A percentile compares a stretch with the other conserved stretches of the same genome.
Evolutionary conservation across 2,888 invertebrate genomes (phyloP).

Genomic region (Eilema caniola): DNA sequence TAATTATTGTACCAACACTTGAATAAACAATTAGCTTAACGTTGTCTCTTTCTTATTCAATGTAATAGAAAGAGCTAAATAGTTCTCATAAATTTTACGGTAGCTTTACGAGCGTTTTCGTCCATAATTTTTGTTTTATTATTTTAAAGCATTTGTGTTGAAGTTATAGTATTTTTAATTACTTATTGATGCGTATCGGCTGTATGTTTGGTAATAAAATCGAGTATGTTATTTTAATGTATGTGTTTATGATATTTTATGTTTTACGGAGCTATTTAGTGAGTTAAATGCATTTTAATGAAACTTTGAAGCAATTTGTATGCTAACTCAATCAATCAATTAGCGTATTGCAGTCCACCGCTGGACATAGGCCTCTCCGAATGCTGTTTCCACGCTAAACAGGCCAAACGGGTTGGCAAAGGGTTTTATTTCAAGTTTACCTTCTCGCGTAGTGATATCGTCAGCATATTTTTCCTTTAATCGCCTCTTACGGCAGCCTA

Average conservation of each 20-base stretch:
- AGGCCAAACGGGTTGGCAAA: too few species aligned
- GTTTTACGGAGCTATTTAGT: not conserved
- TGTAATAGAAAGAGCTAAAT: conserved; percentile 36
- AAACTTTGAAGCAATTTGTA: not conserved
- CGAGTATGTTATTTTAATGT: conserved; percentile 4
- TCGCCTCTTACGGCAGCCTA: too few species aligned
- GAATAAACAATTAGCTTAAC: conserved; percentile 44
- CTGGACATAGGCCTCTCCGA: too few species aligned
- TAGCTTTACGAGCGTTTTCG: conserved; percentile 34
- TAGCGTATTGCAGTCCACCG: too few species aligned
- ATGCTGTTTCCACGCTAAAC: too few species aligned
- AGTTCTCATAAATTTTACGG: conserved; percentile 34
- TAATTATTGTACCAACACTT: conserved; percentile 49
- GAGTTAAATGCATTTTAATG: not conserved
- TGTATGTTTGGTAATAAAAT: conserved; percentile 11
- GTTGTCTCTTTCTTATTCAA: conserved; percentile 29
- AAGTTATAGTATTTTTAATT: conserved; percentile 13
- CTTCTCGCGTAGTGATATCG: too few species aligned
- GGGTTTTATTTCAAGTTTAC: too few species aligned
- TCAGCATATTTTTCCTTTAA: too few species aligned
- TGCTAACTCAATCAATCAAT: too few species aligned
- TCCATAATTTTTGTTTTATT: conserved; percentile 28
- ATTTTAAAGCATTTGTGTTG: conserved; percentile 9
- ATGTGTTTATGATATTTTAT: not conserved
- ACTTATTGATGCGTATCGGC: conserved; percentile 11